Conservation (phyloP, 2,888 invertebrate genomes). For the Odiellus spinosus region DNA sequence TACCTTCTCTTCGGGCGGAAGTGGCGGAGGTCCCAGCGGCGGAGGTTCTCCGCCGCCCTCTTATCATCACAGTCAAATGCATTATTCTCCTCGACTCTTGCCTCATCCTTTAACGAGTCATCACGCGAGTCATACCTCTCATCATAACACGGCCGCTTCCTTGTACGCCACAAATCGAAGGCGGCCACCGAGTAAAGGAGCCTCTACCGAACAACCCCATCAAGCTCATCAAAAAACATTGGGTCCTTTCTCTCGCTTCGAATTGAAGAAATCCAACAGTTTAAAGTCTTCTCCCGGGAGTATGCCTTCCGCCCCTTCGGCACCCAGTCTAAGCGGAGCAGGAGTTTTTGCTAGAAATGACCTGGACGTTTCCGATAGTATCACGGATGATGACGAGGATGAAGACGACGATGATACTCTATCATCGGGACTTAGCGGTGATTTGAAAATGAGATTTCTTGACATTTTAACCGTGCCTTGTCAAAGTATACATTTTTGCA, state of each 20-base stretch:
- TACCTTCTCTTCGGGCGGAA: slow-evolving; percentile 3
- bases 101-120: slow-evolving; percentile 15
- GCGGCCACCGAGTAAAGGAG: slow-evolving; percentile 10
- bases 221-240: slow-evolving; percentile 10
- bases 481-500: too few species aligned
- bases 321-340: slow-evolving; percentile 15
- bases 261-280: slow-evolving; percentile 19
- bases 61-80: slow-evolving; percentile 17
- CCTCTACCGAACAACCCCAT: too few species aligned
- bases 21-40: slow-evolving; percentile 6
- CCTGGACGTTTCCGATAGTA: slow-evolving; percentile 19
- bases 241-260: slow-evolving; percentile 16
- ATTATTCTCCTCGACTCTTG: slow-evolving; percentile 19
- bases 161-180: slow-evolving; percentile 18
- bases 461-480: too few species aligned
- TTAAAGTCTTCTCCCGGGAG: slow-evolving; percentile 14
- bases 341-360: slow-evolving; percentile 8
- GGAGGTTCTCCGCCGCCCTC: slow-evolving; percentile 18
- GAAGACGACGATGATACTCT: slow-evolving; percentile 15
- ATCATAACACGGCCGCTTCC: slow-evolving; percentile 12
- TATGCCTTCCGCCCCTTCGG: slow-evolving; percentile 17
- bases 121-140: slow-evolving; percentile 3
- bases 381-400: slow-evolving; percentile 17
- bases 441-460: slow-evolving; percentile 8
- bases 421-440: slow-evolving; percentile 22